A percentile compares a stretch with the other conserved stretches of the same genome.
These are phyloP conservation scores for Cheilosia pagana DNA, from an alignment of 2,888 invertebrate species.

Conservation along the genomic window DNA sequence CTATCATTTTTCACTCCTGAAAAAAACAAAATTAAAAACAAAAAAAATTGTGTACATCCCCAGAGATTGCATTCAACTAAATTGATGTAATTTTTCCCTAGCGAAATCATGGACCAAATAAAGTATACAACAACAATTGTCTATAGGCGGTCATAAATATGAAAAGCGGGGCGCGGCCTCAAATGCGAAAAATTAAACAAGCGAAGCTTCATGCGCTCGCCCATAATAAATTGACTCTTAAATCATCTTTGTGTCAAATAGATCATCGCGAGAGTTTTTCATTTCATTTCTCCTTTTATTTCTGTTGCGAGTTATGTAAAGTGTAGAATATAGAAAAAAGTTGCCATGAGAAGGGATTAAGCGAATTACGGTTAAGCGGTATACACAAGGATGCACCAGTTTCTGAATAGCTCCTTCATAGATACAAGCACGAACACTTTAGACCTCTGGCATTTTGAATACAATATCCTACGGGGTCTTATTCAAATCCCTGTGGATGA, in stretches of 20 bases:
- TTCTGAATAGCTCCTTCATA: not conserved
- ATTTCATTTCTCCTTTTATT: constrained; percentile 8
- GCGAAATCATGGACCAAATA: constrained; percentile 54
- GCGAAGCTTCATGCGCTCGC: constrained; percentile 54
- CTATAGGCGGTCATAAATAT: constrained; percentile 71
- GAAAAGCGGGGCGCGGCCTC: constrained; percentile 67
- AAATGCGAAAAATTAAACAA: constrained; percentile 71
- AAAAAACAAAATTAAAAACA: constrained; percentile 5
- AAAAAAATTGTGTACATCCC: constrained; percentile 32
- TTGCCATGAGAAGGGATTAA: constrained; percentile 46
- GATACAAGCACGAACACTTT: not conserved
- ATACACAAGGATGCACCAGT: not conserved
- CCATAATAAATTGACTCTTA: constrained; percentile 73
- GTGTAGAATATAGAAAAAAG: constrained; percentile 41
- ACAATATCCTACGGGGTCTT: not conserved
- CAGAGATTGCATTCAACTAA: constrained; percentile 57
- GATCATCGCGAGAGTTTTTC: constrained; percentile 62
- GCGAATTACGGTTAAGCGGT: constrained; percentile 46
- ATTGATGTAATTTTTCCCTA: constrained; percentile 71
- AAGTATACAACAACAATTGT: constrained; percentile 43
- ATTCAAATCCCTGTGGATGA: not conserved
- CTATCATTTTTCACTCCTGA: constrained; percentile 27
- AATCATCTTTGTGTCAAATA: constrained; percentile 74
- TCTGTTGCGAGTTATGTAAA: constrained; percentile 27
- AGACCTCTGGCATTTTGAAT: not conserved